phyloP scores from a whole-genome alignment of 2,888 invertebrate genomes.

The Caenorhabditis imperialis region DNA sequence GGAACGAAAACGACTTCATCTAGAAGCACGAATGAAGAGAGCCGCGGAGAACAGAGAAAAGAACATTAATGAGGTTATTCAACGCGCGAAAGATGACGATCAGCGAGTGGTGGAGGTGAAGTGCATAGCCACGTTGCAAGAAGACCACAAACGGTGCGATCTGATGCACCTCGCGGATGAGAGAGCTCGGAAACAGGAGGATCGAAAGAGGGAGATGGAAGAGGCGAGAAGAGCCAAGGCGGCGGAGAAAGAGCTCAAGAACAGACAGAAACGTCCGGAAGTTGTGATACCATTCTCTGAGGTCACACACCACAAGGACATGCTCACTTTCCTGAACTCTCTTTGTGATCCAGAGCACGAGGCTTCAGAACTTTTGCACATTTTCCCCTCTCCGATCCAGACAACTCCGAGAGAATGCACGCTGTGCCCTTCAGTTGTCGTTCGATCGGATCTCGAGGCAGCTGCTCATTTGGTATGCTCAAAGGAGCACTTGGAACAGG shows the following conservation, averaged over 20 bases:
- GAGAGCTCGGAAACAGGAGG: slow-evolving; percentile 87
- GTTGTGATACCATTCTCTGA: too few species aligned
- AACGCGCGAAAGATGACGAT: slow-evolving; percentile 97
- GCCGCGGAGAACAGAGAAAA: slow-evolving; percentile 92
- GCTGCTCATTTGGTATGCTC: slow-evolving; percentile 29
- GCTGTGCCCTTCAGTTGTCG: slow-evolving; percentile 10
- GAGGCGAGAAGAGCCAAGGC: slow-evolving; percentile 81
- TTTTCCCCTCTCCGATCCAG: slow-evolving; percentile 7
- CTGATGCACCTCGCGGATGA: slow-evolving; percentile 84
- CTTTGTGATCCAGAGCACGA: neutral
- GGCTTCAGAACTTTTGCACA: neutral
- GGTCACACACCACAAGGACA: too few species aligned
- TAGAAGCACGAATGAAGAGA: slow-evolving; percentile 81
- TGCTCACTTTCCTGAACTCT: slow-evolving; percentile 11
- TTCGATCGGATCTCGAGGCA: slow-evolving; percentile 29
- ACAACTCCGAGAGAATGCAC: slow-evolving; percentile 8
- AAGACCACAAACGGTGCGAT: slow-evolving; percentile 85
- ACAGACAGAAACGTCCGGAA: too few species aligned
- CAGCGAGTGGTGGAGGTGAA: slow-evolving; percentile 94
- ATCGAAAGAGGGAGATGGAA: slow-evolving; percentile 85
- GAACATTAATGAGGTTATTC: slow-evolving; percentile 84
- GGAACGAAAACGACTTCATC: slow-evolving; percentile 83
- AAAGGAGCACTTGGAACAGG: slow-evolving; percentile 31
- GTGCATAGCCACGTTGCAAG: slow-evolving; percentile 95
- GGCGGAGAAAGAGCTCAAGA: slow-evolving; percentile 89